These are phyloP conservation scores for Platorchestia sp. DNA, from an alignment of 1,140 invertebrate species.

Conservation along the genomic window DNA sequence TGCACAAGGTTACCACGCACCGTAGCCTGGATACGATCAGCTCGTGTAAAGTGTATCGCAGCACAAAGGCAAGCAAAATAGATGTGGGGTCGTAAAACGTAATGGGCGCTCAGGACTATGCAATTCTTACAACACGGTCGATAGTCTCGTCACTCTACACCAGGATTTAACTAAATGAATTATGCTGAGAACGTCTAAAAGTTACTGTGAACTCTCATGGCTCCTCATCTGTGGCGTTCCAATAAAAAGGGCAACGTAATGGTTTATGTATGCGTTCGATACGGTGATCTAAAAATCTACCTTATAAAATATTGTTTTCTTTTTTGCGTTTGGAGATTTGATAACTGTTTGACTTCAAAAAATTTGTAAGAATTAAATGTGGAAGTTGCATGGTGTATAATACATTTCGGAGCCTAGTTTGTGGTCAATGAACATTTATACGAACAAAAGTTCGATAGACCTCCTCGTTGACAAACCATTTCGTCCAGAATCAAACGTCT, in stretches of 20 bases:
- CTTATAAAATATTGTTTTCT: no score
- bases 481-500: no score
- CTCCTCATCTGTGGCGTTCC: neutral
- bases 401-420: no score
- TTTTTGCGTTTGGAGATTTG: no score
- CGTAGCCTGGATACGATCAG: neutral
- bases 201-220: neutral
- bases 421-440: no score
- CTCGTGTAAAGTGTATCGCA: neutral
- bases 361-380: no score
- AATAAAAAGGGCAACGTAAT: neutral
- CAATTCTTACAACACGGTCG: neutral
- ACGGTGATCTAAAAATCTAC: neutral
- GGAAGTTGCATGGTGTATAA: no score
- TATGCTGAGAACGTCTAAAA: neutral
- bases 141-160: neutral
- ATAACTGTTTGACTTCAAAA: no score
- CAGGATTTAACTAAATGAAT: neutral
- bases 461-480: no score
- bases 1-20: neutral
- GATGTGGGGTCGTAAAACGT: neutral
- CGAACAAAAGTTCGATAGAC: no score
- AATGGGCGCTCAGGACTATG: neutral
- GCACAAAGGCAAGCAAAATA: neutral
- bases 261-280: neutral